Conservation (phyloP, 1,140 invertebrate genomes). For the Drosophila cardini region DNA sequence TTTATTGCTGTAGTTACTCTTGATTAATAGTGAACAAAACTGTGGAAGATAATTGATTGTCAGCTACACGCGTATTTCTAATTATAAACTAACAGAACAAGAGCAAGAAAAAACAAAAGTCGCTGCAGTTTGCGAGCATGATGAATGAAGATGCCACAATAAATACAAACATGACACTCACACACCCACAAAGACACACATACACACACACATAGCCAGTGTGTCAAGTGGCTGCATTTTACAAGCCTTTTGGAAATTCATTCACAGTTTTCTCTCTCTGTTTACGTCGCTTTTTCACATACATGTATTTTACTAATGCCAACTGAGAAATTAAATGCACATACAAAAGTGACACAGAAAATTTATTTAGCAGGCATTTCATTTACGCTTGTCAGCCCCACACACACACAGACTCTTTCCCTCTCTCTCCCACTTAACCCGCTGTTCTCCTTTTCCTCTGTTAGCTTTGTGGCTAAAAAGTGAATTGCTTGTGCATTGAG, state of each 20-base stretch:
- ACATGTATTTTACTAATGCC: slow-evolving; percentile 39
- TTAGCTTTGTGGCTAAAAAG: slow-evolving; percentile 18
- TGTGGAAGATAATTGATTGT: slow-evolving; percentile 34
- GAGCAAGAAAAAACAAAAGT: not conserved
- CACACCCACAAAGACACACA: slow-evolving; percentile 5
- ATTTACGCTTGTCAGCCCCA: slow-evolving; percentile 28
- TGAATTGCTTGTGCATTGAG: slow-evolving; percentile 29
- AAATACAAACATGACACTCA: slow-evolving; percentile 18
- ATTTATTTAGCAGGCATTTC: slow-evolving; percentile 66
- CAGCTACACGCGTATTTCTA: slow-evolving; percentile 45
- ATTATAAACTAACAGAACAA: slow-evolving; percentile 37
- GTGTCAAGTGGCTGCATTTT: slow-evolving; percentile 64
- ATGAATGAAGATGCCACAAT: slow-evolving; percentile 56
- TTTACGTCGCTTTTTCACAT: slow-evolving; percentile 14
- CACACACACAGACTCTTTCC: too few relatives aligned
- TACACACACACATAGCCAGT: slow-evolving; percentile 18
- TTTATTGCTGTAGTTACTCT: slow-evolving; percentile 1
- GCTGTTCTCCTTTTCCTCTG: not conserved
- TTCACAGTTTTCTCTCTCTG: slow-evolving; percentile 31
- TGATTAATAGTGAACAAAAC: slow-evolving; percentile 41
- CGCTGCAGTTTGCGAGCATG: slow-evolving; percentile 38
- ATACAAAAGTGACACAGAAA: slow-evolving; percentile 66
- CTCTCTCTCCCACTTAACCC: not conserved
- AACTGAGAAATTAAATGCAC: slow-evolving; percentile 69
- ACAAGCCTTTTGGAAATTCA: slow-evolving; percentile 44